Evolutionary conservation across 2,797 vertebrate species (phyloP).

Genomic region (Neoniphon sammara): DNA sequence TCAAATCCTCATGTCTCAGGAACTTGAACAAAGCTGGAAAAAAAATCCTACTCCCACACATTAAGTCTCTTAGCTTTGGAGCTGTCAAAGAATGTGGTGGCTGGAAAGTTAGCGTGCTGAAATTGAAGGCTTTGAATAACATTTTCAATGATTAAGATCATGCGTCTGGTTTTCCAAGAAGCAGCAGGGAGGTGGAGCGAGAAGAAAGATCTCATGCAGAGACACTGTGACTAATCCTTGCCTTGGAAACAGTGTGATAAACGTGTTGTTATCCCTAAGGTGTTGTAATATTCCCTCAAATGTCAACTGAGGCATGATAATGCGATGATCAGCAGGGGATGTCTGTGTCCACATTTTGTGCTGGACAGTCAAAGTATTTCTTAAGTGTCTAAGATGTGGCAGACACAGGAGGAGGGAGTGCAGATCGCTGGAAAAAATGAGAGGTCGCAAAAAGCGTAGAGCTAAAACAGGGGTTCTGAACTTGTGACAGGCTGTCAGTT

Average conservation of each 20-base stretch:
- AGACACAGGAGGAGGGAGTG: constrained; percentile 6
- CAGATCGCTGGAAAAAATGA: neutral
- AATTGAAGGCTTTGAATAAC: neutral
- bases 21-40: constrained; percentile 11
- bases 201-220: constrained; percentile 13
- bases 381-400: neutral
- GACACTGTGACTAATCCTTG: constrained; percentile 33
- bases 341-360: constrained; percentile 5
- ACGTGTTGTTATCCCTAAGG: constrained; percentile 26
- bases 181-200: neutral
- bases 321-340: constrained; percentile 28
- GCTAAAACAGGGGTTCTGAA: constrained; percentile 4
- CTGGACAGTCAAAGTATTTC: constrained; percentile 4
- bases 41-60: constrained; percentile 1
- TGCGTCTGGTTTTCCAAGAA: neutral
- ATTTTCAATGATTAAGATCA: constrained; percentile 26
- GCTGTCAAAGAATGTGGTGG: neutral
- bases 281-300: constrained; percentile 41
- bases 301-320: constrained; percentile 35
- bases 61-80: constrained; percentile 14
- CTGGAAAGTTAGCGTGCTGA: neutral
- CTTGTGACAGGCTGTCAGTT: constrained; percentile 45
- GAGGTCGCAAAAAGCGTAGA: neutral
- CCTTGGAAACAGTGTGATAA: constrained; percentile 43
- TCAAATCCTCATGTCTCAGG: constrained; percentile 20